Evolutionary conservation across 2,888 invertebrate genomes (phyloP).

Genomic region (Nomada ferruginata): DNA sequence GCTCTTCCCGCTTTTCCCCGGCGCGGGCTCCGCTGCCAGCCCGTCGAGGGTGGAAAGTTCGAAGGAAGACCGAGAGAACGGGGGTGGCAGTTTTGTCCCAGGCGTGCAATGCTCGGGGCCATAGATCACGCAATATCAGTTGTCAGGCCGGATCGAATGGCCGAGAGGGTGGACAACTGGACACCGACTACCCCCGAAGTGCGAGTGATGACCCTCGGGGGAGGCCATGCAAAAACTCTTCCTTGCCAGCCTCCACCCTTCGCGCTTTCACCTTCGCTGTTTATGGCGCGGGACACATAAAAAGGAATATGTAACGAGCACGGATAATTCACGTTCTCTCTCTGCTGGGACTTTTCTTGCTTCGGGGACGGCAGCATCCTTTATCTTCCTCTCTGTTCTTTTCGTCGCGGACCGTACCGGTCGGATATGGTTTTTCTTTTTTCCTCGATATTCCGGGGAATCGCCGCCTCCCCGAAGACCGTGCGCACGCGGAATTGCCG

Average conservation of each 20-base stretch:
- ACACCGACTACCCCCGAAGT: conserved; percentile 81
- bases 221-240: conserved; percentile 80
- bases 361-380: background rate
- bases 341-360: conserved; percentile 43
- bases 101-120: conserved; percentile 83
- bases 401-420: conserved; percentile 64
- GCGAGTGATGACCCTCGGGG: conserved; percentile 84
- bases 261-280: conserved; percentile 71
- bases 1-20: conserved; percentile 62
- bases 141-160: conserved; percentile 79
- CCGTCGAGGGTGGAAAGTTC: conserved; percentile 70
- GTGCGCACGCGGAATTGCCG: conserved; percentile 80
- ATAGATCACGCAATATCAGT: conserved; percentile 84
- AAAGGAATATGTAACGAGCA: conserved; percentile 83
- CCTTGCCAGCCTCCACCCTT: conserved; percentile 52
- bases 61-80: conserved; percentile 55
- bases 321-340: conserved; percentile 80
- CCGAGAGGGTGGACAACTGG: conserved; percentile 73
- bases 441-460: conserved; percentile 59
- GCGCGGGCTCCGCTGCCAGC: conserved; percentile 2
- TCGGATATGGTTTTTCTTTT: conserved; percentile 69
- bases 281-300: conserved; percentile 81
- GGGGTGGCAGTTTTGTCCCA: conserved; percentile 82
- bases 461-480: conserved; percentile 79
- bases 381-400: conserved; percentile 44